Evolutionary conservation across 2,113 vertebrate species (phyloP), one percentile per base, ranked within the genome.

Genomic region (Triplophysa rosa): DNA sequence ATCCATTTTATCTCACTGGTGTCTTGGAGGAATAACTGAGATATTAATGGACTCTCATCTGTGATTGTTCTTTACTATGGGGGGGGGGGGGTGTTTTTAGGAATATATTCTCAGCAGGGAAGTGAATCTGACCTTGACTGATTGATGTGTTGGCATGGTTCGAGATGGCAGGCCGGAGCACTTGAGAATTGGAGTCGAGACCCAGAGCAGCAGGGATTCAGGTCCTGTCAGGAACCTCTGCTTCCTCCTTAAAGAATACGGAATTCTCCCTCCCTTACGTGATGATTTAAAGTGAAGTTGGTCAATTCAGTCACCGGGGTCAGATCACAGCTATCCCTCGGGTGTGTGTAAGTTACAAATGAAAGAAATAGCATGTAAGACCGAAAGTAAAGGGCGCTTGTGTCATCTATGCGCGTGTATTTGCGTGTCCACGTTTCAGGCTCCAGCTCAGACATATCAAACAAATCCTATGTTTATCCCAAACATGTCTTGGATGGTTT

Each of bases 401-500:
- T 21, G 59, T 49, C 16, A n/a, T 62, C n/a, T 17, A 23, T 62
- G 71, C 29, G 14, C 9, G 42, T 23, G 10, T 58, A 58, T 58
- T 58, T 58, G 54, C 17, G 76, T 78, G 76, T 56, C 40, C 63
- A 67, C n/a, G 62, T 37, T 13, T 54, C 49, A 52, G 70, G 71
- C 61, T 62, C 76, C 65, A 12, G 37, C 54, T 26, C 37, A 42
- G 52, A 79, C 67, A 84, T 82, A 77, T 82, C 80, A 84, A 69
- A 82, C 80, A 72, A 70, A 83, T 78, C 67, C 72, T 73, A 80
- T 73, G 67, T 80, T 85, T 79, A 85, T 85, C 79, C 75, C 80
- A 81, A 78, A 83, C 77, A 79, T 85, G 70, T 81, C 68, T 52
- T 79, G 58, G 75, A 85, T 81, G 67, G 26, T 81, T 85, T 83